Percentiles rank a stretch among this genome's conserved stretches.
Evolutionary conservation across 2,113 vertebrate genomes (phyloP).

Genomic region (Pardalotus punctatus): DNA sequence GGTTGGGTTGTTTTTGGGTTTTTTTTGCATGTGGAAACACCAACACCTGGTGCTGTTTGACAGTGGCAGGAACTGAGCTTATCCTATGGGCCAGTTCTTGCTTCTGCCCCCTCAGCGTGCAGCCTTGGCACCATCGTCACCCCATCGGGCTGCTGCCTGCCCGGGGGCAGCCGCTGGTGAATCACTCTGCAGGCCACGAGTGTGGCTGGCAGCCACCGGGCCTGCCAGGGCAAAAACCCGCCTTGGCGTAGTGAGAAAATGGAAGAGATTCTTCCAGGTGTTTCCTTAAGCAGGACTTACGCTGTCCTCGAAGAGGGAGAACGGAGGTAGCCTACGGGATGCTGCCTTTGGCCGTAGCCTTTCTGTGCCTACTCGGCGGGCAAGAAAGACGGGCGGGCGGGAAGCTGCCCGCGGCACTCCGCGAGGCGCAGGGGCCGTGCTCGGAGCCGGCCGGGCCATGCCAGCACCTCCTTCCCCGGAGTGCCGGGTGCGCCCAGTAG

Average conservation of each 20-base stretch:
- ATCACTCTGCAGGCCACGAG: not conserved
- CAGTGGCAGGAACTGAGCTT: not conserved
- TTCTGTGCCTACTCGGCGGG: rapidly evolving
- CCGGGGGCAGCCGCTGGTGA: not conserved
- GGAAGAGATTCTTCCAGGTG: not conserved
- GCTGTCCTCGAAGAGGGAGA: rapidly evolving
- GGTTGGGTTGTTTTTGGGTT: no score
- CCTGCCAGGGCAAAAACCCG: not conserved
- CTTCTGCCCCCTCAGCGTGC: not conserved
- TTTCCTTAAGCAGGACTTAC: not conserved
- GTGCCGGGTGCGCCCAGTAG: not conserved
- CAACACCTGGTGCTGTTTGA: not conserved
- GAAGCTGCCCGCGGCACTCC: no score
- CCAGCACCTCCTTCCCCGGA: not conserved
- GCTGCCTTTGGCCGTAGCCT: not conserved
- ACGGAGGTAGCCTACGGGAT: rapidly evolving
- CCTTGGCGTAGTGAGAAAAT: not conserved
- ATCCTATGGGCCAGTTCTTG: not conserved
- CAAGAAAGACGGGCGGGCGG: no score
- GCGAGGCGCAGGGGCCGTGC: not conserved
- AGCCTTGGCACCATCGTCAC: not conserved
- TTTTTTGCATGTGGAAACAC: not conserved
- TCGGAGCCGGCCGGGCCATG: not conserved
- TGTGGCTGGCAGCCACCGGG: not conserved
- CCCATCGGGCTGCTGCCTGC: not conserved